Base-by-base conservation (phyloP, 2,797 vertebrate species). In the Periparus ater region DNA sequence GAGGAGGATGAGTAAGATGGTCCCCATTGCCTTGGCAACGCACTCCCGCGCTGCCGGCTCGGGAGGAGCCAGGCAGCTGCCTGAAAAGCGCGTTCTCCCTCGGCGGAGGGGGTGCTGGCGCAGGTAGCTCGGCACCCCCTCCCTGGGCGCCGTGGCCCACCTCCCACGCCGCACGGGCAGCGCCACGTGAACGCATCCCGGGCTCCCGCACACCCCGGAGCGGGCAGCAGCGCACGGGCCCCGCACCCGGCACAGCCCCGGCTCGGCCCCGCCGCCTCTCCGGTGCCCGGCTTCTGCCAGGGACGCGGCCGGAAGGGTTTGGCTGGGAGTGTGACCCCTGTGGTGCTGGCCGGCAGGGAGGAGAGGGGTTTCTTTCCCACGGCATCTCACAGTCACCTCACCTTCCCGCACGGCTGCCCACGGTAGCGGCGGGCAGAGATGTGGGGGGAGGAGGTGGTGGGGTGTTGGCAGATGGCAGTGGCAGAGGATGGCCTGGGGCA, bases 1-100 rank as follows among this genome's bases (percentile, higher is more conserved):
- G 89, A 91, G 94, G 92, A 95, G 90, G 92, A 95, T 97, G 96
- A 97, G 96, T 96, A 96, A 97, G 95, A 97, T 96, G 93, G 95
- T 97, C 91, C 95, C 75, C 83, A 97, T 97, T 2, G 91, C 96
- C 97, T 96, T 97, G 97, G 97, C 94, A 97, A 97, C 97, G 48
- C 79, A 84, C 91, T 96, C 96, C 95, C 91, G 94, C 94, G 80
- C 94, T 95, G 91, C 91, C 58, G 38, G 84, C 66, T 84, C 22
- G 23, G 72, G 34, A 81, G 85, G 95, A 96, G 77, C 83, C 95
- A 94, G 93, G 93, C 89, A 93, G 96, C 93, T 96, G 95, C 96
- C 95, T 96, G 93, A 91, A 93, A 94, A 94, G 86, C 91, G 34
- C 95, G 14, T 95, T 83, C 84, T 95, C 50, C 83, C 88, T 36